Evolutionary conservation across 2,797 vertebrate genomes (phyloP), one percentile per base, ranked within the genome.

Genomic region (Alcedo quadribrachys): DNA sequence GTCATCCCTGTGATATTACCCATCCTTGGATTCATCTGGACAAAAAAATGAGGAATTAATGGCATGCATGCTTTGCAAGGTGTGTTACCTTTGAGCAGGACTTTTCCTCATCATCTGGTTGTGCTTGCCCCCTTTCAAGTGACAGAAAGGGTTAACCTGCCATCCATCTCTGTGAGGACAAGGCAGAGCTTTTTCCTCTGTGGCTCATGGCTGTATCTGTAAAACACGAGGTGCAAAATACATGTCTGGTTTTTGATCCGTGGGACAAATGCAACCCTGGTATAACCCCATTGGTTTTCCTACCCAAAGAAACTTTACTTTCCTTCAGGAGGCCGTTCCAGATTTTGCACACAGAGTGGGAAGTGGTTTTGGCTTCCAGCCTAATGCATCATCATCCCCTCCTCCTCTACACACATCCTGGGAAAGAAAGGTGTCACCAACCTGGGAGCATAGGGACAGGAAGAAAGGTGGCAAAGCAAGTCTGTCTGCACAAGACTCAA

Each of bases 171-270:
- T 51, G 16, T 25, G 10, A 19, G 45, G 19, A 65, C 21, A 90
- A 76, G 42, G 8, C 37, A 77, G 28, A 43, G 32, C 19, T 67
- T 80, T 63, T 78, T 63, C 65, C 53, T 77, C 58, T 81, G 33
- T 68, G 25, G 51, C 60, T 89, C 71, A 58, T 83, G 85, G 28
- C 7, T 89, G 33, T 75, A 70, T 53, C 76, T 45, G 35, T 85
- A 62, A 87, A 94, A 73, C 54, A 87, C 51, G 37, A 81, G 66
- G 50, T 69, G 66, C 48, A 87, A 91, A 95, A 85, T 68, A 80
- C 42, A 22, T 13, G 43, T 45, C 61, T 78, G 60, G 54, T 32
- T 77, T 95, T 94, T 87, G 80, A 89, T 87, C 54, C 30, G 68
- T 50, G 15, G 22, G n/a, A 71, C 85, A 88, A 88, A 70, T 8